Percentiles rank a stretch among this genome's conserved stretches.
Evolutionary conservation across 2,888 invertebrate species (phyloP).

Genomic region (Agrypnus murinus): DNA sequence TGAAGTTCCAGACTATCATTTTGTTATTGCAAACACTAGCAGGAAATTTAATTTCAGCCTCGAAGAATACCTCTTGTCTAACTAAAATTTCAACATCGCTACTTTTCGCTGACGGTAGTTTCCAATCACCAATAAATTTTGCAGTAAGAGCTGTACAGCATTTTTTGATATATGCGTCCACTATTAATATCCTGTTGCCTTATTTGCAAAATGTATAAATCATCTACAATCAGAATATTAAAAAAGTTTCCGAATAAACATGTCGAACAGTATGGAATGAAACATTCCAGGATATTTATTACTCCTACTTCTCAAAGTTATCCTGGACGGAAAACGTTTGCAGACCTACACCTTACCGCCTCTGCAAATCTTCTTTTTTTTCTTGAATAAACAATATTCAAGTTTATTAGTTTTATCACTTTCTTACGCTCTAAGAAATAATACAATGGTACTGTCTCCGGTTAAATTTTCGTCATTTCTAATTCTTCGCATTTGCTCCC

Average conservation of each 20-base stretch:
- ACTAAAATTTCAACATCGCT: no score
- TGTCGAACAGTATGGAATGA: conserved; percentile 50
- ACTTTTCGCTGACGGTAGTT: no score
- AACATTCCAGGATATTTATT: conserved; percentile 52
- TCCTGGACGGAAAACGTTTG: conserved; percentile 13
- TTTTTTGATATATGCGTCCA: conserved; percentile 40
- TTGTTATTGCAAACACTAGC: neutral
- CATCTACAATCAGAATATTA: conserved; percentile 52
- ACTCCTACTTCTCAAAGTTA: conserved; percentile 34
- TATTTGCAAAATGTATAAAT: conserved; percentile 46
- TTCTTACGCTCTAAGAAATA: conserved; percentile 24
- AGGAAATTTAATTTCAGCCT: conserved; percentile 3
- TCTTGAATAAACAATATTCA: neutral
- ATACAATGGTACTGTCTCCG: no score
- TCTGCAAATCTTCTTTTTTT: neutral
- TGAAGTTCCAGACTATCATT: neutral
- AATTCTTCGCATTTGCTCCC: no score
- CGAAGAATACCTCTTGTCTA: no score
- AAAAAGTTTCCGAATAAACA: conserved; percentile 54
- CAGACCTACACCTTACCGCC: neutral
- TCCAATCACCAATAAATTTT: conserved; percentile 22
- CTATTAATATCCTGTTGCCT: conserved; percentile 49
- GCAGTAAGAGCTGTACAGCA: conserved; percentile 14
- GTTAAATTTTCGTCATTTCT: no score
- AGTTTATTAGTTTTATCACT: conserved; percentile 8